Conservation (phyloP, 2,888 invertebrate genomes). For the Bugulina stolonifera region DNA sequence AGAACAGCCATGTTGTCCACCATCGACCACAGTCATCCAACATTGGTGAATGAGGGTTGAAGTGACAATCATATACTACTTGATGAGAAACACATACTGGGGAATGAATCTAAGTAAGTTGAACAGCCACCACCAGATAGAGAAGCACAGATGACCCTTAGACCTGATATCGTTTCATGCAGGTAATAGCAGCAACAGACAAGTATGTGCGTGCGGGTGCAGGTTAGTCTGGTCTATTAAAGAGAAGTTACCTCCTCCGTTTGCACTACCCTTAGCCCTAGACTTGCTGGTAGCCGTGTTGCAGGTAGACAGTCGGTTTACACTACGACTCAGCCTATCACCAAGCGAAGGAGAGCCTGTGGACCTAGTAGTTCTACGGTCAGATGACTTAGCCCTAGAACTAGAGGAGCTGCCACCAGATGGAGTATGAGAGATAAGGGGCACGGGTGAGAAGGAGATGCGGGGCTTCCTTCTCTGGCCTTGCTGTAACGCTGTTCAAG, state of each 20-base stretch:
- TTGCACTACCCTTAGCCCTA: constrained; percentile 5
- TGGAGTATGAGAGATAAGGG: neutral
- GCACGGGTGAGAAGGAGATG: constrained; percentile 16
- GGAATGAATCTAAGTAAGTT: neutral
- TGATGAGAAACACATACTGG: no score
- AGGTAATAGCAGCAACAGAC: neutral
- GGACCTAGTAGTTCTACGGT: neutral
- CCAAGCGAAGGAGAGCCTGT: neutral
- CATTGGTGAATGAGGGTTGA: no score
- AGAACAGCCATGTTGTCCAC: no score
- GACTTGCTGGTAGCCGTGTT: neutral
- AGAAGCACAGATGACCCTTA: neutral
- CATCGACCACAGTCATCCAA: no score
- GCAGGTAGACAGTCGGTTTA: neutral
- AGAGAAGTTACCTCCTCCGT: neutral
- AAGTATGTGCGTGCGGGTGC: neutral
- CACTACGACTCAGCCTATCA: constrained; percentile 21
- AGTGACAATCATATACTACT: no score
- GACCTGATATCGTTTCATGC: neutral
- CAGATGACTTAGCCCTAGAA: neutral
- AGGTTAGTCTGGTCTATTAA: no score
- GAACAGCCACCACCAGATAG: neutral
- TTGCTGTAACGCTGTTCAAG: constrained; percentile 12
- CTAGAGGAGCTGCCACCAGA: constrained; percentile 10
- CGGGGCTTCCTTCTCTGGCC: constrained; percentile 8